Base-by-base conservation (phyloP, 2,797 vertebrate genomes). In the Hydrocynus forskahlii region DNA sequence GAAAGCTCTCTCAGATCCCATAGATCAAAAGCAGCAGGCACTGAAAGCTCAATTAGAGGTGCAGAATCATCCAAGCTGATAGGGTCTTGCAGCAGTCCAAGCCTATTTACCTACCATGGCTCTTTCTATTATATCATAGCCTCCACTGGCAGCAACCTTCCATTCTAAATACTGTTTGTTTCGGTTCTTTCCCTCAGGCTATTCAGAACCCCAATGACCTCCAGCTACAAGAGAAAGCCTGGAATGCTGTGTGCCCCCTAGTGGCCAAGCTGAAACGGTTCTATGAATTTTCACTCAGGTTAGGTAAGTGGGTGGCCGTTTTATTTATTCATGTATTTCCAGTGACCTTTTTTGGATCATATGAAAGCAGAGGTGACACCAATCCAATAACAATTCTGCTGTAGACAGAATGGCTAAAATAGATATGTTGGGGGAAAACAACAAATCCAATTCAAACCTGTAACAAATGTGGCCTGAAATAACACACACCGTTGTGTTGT, bases 191-290 rank as follows among this genome's bases (percentile, higher is more conserved):
- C 63, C 89, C 82, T 66, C 85, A 97, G 96, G 96, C 96, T 81
- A 97, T 97, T 89, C 95, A 96, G 89, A 96, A 96, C 88, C 95
- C 96, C 35, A 94, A 94, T 16, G 96, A 97, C 90, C 93, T 96
- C 50, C 94, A 94, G 86, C 93, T 97, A 43, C 96, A 97, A 91
- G 96, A 97, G 89, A 96, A 95, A 86, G 96, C 96, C 64, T 97
- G 96, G 96, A 95, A 95, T 1, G 96, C 96, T 4, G 96, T 97
- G 83, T 97, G 96, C 88, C 96, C 96, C 62, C 91, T 97, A 21
- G 96, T 97, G 87, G 95, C 95, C 86, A 97, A 97, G 85, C 95
- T 97, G 86, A 97, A 97, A 86, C 93, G 96, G 19, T 97, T 97
- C 90, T 97, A 97, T 0, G 96, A 97, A 92, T 97, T 97, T 86